Percentiles rank a stretch among this genome's conserved stretches.
Evolutionary conservation across 2,797 vertebrate species (phyloP).

Genomic region (Pseudochirops corinnae): DNA sequence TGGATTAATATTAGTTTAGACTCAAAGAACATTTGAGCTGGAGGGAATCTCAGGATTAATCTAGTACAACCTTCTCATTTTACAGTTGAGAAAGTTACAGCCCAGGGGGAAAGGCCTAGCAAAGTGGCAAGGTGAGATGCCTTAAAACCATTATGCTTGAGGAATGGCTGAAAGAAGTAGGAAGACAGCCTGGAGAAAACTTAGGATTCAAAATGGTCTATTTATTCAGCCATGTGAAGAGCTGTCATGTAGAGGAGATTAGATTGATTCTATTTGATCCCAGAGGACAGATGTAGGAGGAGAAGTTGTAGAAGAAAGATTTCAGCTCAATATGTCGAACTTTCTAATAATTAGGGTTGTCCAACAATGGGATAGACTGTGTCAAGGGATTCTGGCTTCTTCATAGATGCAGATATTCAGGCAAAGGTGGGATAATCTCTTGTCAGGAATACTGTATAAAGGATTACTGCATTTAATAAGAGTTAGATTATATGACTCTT

Average conservation of each 20-base stretch:
- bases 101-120: neutral
- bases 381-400: neutral
- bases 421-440: neutral
- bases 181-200: neutral
- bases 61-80: neutral
- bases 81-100: neutral
- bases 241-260: neutral
- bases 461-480: neutral
- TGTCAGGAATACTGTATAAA: neutral
- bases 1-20: neutral
- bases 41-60: neutral
- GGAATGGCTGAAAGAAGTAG: neutral
- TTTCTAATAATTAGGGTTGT: neutral
- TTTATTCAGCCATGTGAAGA: neutral
- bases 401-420: neutral
- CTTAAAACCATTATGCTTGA: neutral
- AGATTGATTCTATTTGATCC: neutral
- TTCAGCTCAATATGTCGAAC: neutral
- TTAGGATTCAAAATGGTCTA: neutral
- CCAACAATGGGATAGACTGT: neutral
- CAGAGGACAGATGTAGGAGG: neutral
- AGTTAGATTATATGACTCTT: neutral
- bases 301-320: neutral
- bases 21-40: neutral
- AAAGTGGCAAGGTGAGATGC: neutral